phyloP scores from a whole-genome alignment of 2,797 vertebrate species.

The Dermochelys coriacea region DNA sequence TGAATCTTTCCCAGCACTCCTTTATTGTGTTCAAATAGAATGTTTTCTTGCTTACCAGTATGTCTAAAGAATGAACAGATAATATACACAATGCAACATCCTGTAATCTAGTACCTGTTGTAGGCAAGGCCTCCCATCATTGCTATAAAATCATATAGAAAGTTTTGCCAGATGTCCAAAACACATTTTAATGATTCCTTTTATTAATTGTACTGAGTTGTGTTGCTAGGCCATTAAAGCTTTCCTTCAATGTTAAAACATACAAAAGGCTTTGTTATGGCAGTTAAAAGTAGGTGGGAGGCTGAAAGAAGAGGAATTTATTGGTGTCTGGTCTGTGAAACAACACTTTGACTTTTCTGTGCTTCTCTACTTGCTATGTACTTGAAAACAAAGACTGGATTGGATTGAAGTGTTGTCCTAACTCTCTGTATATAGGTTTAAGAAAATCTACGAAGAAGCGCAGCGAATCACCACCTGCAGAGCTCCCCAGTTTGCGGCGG shows the following conservation, averaged over 20 bases:
- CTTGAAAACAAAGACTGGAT: not conserved
- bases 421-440: conserved; percentile 85
- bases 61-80: not conserved
- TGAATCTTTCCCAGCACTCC: no score
- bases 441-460: conserved; percentile 99
- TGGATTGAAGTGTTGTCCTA: not conserved
- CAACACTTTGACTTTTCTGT: not conserved
- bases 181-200: not conserved
- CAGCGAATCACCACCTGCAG: conserved; percentile 99
- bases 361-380: not conserved
- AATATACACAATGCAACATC: not conserved
- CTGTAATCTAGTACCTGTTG: not conserved
- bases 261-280: not conserved
- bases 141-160: not conserved
- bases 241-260: not conserved
- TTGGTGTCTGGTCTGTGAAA: not conserved
- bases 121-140: not conserved
- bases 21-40: no score
- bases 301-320: not conserved
- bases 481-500: conserved; percentile 99
- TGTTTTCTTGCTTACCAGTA: no score
- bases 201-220: not conserved
- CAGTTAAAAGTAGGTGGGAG: not conserved
- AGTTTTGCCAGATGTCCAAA: not conserved
- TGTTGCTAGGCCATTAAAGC: not conserved